phyloP scores from a whole-genome alignment of 2,797 vertebrate genomes.

The Lutjanus campechanus region DNA sequence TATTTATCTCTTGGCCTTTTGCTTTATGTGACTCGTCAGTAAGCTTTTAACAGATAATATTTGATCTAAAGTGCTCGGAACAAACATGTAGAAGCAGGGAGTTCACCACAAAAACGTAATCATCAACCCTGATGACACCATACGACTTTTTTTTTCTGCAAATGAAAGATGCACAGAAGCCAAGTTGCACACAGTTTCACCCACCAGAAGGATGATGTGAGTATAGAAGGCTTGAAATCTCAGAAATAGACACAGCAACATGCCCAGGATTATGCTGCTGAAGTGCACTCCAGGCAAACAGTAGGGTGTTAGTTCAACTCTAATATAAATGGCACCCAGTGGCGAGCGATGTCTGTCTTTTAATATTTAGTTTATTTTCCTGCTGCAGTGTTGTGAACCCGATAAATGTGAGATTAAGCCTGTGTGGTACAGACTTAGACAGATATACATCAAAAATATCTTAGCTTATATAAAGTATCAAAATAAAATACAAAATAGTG shows the following conservation, averaged over 20 bases:
- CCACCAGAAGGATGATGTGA: background rate
- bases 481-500: too few relatives aligned
- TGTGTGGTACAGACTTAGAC: background rate
- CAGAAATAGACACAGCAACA: background rate
- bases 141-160: background rate
- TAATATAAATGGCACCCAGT: background rate
- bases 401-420: background rate
- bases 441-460: too few relatives aligned
- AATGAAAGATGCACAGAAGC: too few relatives aligned
- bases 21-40: background rate
- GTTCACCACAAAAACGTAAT: background rate
- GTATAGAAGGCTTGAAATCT: background rate
- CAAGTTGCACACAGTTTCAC: background rate
- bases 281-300: too few relatives aligned
- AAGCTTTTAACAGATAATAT: background rate
- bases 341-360: background rate
- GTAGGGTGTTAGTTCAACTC: too few relatives aligned
- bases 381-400: background rate
- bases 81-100: background rate
- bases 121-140: background rate
- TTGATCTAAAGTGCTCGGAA: background rate
- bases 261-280: too few relatives aligned
- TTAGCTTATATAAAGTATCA: too few relatives aligned
- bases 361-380: too few relatives aligned
- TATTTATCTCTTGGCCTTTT: slow-evolving; percentile 10